Percentiles rank a stretch among this genome's conserved stretches.
phyloP scores from a whole-genome alignment of 2,113 vertebrate species.

The Synchiropus splendidus region DNA sequence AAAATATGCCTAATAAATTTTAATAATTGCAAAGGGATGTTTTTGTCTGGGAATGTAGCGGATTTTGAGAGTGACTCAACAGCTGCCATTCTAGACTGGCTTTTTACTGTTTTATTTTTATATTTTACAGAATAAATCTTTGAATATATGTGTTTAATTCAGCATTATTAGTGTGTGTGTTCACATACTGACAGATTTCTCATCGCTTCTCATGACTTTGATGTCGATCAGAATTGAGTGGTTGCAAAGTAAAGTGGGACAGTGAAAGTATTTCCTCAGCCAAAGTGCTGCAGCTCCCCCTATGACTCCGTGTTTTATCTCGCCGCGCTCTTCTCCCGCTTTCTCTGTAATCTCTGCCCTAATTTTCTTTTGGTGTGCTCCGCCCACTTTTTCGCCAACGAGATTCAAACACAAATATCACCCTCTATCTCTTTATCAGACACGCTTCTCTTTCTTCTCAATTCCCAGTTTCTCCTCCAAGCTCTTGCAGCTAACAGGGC shows the following conservation, averaged over 20 bases:
- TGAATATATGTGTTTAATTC: too few relatives aligned
- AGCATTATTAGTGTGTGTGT: too few relatives aligned
- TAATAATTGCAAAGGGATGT: too few relatives aligned
- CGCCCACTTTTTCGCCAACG: conserved; percentile 22
- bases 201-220: too few relatives aligned
- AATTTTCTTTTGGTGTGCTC: conserved; percentile 14
- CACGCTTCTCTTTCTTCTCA: conserved; percentile 19
- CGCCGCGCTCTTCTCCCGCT: conserved; percentile 15
- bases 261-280: conserved; percentile 22
- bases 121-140: too few relatives aligned
- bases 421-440: conserved; percentile 37
- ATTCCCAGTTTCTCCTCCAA: conserved; percentile 14
- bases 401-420: conserved; percentile 33
- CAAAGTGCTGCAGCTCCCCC: conserved; percentile 56
- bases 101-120: too few relatives aligned
- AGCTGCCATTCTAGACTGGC: too few relatives aligned
- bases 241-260: conserved; percentile 10
- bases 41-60: too few relatives aligned
- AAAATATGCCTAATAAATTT: too few relatives aligned
- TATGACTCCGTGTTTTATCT: too few relatives aligned
- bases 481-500: conserved; percentile 14
- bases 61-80: too few relatives aligned
- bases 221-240: conserved; percentile 5
- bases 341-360: conserved; percentile 2
- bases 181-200: too few relatives aligned